Base-by-base conservation (phyloP, 2,888 invertebrate genomes). In the Polylopha cassiicola region DNA sequence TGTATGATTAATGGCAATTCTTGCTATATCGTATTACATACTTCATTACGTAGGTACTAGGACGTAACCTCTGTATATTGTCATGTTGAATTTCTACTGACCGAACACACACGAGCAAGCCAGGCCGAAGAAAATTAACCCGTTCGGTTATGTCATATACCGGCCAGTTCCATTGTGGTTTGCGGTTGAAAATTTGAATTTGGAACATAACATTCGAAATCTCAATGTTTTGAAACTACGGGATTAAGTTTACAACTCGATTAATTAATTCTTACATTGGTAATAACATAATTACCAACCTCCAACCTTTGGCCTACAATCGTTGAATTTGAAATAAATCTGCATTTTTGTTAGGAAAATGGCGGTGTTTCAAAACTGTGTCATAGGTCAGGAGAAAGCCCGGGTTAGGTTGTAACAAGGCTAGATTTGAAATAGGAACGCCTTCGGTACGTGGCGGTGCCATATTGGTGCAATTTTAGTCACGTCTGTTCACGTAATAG, bases 301-400 rank as follows among this genome's bases (percentile, higher is more conserved):
- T 49, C 39, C 61, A 65, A 78, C 73, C 77, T 69, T 50, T 58
- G 67, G 58, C 76, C 72, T 51, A 61, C 55, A 64, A 58, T 58
- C 59, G 51, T 53, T 43, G 57, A 61, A 50, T 58, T 20, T 32
- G 24, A 39, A 54, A 48, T 60, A 66, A 62, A 65, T 64, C 64
- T 65, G 52, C 54, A 66, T 69, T 76, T 79, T 79, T 77, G 57
- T 57, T 65, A 47, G 61, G 58, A 71, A 77, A 72, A 68, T 46
- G 47, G 49, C 34, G 39, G 39, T 43, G 50, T 84, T 76, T 67
- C 66, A 71, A 61, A 82, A 84, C 57, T 61, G 42, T 73, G 76
- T 48, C 70, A 68, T 51, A 65, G 77, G 76, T 75, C 84, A 84
- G 73, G 80, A 87, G 85, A 86, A 87, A 87, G 73, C 58, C 50